Base-by-base conservation (phyloP, 2,888 invertebrate species). In the Drosophila emarginata region DNA sequence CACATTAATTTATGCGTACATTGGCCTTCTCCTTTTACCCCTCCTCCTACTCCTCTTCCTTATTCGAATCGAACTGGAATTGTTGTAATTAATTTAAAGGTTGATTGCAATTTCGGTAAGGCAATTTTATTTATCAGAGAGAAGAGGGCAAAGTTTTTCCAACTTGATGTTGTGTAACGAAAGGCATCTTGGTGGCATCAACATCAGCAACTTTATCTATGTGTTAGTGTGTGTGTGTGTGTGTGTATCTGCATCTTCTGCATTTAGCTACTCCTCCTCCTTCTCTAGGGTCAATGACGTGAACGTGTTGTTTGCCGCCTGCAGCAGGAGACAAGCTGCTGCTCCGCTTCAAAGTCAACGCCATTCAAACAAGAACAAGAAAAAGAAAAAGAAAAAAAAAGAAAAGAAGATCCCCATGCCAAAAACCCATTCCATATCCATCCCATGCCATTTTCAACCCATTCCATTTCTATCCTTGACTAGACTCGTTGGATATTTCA, bases 1-100 rank as follows among this genome's bases (percentile, higher is more conserved):
- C 40, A 58, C 51, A 54, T 67, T 79, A 78, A 82, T 82, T 81
- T 81, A 81, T 84, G 82, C 81, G 77, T 74, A 61, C 77, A 80
- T 75, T 79, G 80, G 72, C 57, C 61, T 32, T 52, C 26, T 21
- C 53, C 40, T 45, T 4, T 21, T 18, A 4, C 26, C 5, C 5
- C 5, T 6, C 26, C 26, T 26, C 6, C 26, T 26, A 5, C 26
- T 5, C 6, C 26, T 26, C 26, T n/a, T n/a, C n/a, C n/a, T n/a
- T n/a, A n/a, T n/a, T 2, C 9, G 32, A 9, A 45, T 45, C 21
- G 45, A 45, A 45, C 45, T 45, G 66, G 63, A 73, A 73, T 63
- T 39, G 54, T 21, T 51, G 79, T 67, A 62, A 67, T 78, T 80
- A 72, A 72, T 65, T 76, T 77, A 69, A 67, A 64, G 59, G 26